Conservation (phyloP, 2,888 invertebrate genomes). For the Myopa tessellatipennis region DNA sequence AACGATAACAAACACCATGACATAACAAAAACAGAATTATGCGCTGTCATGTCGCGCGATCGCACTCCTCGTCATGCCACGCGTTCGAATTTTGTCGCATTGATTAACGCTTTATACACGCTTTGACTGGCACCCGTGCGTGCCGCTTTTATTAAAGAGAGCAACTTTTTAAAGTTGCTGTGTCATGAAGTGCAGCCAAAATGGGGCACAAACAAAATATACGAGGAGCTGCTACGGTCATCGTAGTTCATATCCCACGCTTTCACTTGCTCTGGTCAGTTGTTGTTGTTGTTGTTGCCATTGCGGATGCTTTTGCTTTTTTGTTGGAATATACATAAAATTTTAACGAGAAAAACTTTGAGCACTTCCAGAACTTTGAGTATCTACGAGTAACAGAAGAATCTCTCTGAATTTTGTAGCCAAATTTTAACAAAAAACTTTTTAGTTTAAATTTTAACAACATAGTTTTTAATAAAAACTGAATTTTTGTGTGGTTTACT, state of each 20-base stretch:
- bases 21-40: background rate
- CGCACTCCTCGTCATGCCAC: background rate
- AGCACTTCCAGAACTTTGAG: too few species aligned
- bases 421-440: too few species aligned
- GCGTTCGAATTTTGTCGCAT: background rate
- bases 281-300: background rate
- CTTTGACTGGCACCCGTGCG: background rate
- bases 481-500: too few species aligned
- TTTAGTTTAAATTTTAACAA: too few species aligned
- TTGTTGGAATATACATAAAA: too few species aligned
- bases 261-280: slow-evolving; percentile 30
- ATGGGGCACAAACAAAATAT: background rate
- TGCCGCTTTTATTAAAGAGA: background rate
- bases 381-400: too few species aligned
- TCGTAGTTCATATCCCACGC: slow-evolving; percentile 35
- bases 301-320: background rate
- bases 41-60: slow-evolving; percentile 11
- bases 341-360: too few species aligned
- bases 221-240: background rate
- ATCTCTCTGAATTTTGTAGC: too few species aligned
- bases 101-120: slow-evolving; percentile 8
- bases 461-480: too few species aligned
- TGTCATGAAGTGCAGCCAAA: background rate
- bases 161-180: background rate
- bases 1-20: background rate